These are phyloP conservation scores for Tetramorium bicarinatum DNA, from an alignment of 2,888 invertebrate genomes.

Conservation along the genomic window DNA sequence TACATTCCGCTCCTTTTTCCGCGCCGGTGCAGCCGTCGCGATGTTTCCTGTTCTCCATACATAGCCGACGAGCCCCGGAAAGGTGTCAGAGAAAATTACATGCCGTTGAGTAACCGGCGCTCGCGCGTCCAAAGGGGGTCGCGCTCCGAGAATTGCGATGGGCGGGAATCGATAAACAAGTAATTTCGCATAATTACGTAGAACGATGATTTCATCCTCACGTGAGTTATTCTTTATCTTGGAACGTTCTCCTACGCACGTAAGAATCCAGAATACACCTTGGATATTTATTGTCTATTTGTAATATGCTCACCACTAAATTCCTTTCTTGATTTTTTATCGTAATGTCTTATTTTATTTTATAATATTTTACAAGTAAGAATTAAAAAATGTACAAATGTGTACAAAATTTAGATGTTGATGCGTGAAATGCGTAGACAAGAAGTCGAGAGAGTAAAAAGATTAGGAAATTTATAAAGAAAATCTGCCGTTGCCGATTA, in stretches of 20 bases:
- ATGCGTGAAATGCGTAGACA: not conserved
- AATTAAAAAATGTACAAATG: not conserved
- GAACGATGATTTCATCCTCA: conserved; percentile 30
- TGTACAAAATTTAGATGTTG: not conserved
- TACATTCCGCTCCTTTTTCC: conserved; percentile 36
- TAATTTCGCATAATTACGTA: conserved; percentile 35
- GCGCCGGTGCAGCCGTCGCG: not conserved
- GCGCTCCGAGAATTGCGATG: conserved; percentile 32
- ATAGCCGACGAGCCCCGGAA: conserved; percentile 9
- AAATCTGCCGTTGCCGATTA: not conserved
- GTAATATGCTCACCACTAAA: not conserved
- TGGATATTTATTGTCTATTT: not conserved
- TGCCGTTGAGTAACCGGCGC: conserved; percentile 22
- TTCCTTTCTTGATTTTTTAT: not conserved
- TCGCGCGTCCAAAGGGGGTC: not conserved
- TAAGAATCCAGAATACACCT: not conserved
- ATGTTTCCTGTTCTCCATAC: conserved; percentile 47
- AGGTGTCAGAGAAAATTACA: conserved; percentile 41
- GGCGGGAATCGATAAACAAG: conserved; percentile 28
- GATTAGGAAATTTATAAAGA: not conserved
- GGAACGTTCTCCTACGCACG: not conserved
- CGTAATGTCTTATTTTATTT: not conserved
- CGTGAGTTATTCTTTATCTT: not conserved
- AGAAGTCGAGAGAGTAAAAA: not conserved
- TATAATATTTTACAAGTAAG: not conserved